Evolutionary conservation across 2,113 vertebrate species (phyloP), one percentile per base, ranked within the genome.

Genomic region (Epinephelus cyanopodus): DNA sequence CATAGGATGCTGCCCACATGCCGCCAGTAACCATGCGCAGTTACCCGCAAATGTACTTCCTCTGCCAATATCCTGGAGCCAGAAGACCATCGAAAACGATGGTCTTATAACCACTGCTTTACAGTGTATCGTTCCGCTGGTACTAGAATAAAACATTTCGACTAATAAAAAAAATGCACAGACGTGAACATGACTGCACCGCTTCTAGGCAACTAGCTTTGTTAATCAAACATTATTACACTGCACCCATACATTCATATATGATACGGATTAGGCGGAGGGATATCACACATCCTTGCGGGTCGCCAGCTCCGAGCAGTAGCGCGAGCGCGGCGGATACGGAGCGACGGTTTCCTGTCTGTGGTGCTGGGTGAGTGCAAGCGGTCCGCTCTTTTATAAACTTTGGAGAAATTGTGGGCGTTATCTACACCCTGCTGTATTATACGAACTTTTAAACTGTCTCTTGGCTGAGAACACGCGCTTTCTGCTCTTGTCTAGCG

Each of bases 41-140:
- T 47, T 81, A 23, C 8, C 45, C 19, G 57, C 81, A 66, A 39
- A 33, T 58, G 37, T 57, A 56, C 27, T 11, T 21, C 12, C 27
- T 61, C 37, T 18, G 33, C 64, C 11, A 21, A 60, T 15, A 58
- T 5, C 19, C 78, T 56, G 15, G 15, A 64, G 52, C 11, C 3
- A 29, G 8, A 94, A 95, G 95, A 96, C 96, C 93, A 90, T 96
- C 94, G 79, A 91, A 94, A 93, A 84, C 47, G 92, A 96, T 94
- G 95, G 96, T 96, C 95, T 93, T 92, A 91, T 7, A 67, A 13
- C 93, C 27, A 13, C 60, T 56, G 4, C 1, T 18, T 53, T 47
- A n/a, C 10, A 0, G 1, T 18, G 50, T 94, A 90, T 93, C 83
- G 64, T 81, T 96, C 90, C 95, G 91, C 90, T 4, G 3, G 90